Percentiles rank a stretch among this genome's conserved stretches.
Evolutionary conservation across 2,888 invertebrate genomes (phyloP).

Genomic region (Acleris sparsana): DNA sequence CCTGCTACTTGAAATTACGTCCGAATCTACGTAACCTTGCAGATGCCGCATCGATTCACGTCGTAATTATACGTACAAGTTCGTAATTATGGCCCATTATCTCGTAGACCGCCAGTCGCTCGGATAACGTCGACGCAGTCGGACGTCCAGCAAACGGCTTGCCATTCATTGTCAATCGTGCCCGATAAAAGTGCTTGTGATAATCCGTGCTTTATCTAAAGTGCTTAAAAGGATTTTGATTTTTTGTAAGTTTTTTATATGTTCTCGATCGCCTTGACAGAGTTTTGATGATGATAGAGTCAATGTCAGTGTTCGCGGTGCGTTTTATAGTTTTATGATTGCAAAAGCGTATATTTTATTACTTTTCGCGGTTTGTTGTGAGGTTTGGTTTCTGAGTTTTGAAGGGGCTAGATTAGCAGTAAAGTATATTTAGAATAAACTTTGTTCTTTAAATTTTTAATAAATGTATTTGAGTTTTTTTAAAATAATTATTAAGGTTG

Average conservation of each 20-base stretch:
- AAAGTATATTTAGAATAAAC: too few species aligned
- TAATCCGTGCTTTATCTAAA: conserved; percentile 2
- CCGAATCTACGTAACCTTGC: conserved; percentile 25
- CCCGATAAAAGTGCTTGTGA: conserved; percentile 7
- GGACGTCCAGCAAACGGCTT: conserved; percentile 5
- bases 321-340: not conserved
- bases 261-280: conserved; percentile 14
- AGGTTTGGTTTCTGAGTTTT: too few species aligned
- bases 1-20: not conserved
- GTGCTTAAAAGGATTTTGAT: conserved; percentile 3
- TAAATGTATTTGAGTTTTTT: too few species aligned
- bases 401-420: too few species aligned
- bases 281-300: not conserved
- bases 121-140: not conserved
- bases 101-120: conserved; percentile 17
- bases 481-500: too few species aligned
- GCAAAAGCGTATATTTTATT: too few species aligned
- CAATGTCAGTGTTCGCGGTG: not conserved
- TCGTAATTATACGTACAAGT: conserved; percentile 9
- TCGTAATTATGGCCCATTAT: conserved; percentile 18
- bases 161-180: conserved; percentile 2
- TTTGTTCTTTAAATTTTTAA: too few species aligned
- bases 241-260: conserved; percentile 3
- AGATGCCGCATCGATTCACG: conserved; percentile 11
- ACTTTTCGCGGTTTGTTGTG: too few species aligned